Evolutionary conservation across 2,888 invertebrate genomes (phyloP).

Genomic region (Ptychoptera albimana): DNA sequence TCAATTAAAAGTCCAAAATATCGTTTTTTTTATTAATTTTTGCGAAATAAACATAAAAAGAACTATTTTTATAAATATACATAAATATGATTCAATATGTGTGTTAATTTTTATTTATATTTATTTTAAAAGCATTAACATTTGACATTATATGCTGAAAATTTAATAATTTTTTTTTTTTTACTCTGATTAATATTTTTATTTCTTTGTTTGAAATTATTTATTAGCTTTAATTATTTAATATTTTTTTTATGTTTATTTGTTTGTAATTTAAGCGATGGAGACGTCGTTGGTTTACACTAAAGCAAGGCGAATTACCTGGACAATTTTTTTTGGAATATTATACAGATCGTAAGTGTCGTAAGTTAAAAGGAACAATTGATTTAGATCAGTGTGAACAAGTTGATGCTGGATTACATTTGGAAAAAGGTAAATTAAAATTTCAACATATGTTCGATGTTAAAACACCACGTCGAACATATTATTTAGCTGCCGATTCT

Average conservation of each 20-base stretch:
- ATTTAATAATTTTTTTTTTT: too few relatives aligned
- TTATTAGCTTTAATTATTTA: neutral
- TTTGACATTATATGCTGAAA: too few relatives aligned
- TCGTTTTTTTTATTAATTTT: too few relatives aligned
- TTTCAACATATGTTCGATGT: constrained; percentile 79
- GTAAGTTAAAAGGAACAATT: constrained; percentile 75
- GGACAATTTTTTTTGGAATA: constrained; percentile 89
- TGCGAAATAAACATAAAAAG: too few relatives aligned
- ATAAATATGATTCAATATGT: too few relatives aligned
- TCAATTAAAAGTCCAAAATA: too few relatives aligned
- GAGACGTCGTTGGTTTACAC: constrained; percentile 87
- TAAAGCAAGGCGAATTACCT: constrained; percentile 83
- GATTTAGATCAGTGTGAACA: constrained; percentile 94
- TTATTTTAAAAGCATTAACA: too few relatives aligned
- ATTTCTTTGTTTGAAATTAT: too few relatives aligned
- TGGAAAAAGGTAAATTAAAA: constrained; percentile 66
- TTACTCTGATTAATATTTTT: too few relatives aligned
- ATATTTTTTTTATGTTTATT: constrained; percentile 1
- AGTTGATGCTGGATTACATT: constrained; percentile 71
- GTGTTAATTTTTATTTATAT: too few relatives aligned
- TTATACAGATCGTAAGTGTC: constrained; percentile 73
- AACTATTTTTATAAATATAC: too few relatives aligned
- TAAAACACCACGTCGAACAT: constrained; percentile 74
- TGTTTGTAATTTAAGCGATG: constrained; percentile 53
- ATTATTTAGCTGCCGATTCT: constrained; percentile 83